A percentile compares a stretch with the other conserved stretches of the same genome.
phyloP scores from a whole-genome alignment of 2,888 invertebrate genomes.

The Tipula vernalis region DNA sequence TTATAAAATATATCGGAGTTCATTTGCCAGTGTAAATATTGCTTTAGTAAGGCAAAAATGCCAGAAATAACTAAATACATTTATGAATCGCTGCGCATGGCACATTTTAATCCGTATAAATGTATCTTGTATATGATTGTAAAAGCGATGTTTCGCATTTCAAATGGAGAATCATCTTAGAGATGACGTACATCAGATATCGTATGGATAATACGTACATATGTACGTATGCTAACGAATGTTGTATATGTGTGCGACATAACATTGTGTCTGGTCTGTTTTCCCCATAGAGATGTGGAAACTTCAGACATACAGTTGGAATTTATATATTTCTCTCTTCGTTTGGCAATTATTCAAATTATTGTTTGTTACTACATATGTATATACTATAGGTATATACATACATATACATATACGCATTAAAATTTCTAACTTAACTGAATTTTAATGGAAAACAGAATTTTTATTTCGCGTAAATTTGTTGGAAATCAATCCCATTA shows the following conservation, averaged over 20 bases:
- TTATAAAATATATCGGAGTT: neutral
- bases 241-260: neutral
- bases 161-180: neutral
- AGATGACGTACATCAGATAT: neutral
- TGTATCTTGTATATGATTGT: neutral
- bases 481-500: too few relatives aligned
- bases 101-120: neutral
- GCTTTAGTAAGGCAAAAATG: neutral
- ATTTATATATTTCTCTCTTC: neutral
- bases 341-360: neutral
- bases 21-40: neutral
- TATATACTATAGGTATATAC: too few relatives aligned
- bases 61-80: too few relatives aligned
- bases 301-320: neutral
- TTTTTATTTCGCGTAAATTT: neutral
- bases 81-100: neutral
- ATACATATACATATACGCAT: neutral
- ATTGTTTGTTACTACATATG: neutral
- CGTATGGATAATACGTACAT: neutral
- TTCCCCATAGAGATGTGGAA: neutral
- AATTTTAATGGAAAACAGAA: neutral
- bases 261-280: neutral
- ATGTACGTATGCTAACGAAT: neutral
- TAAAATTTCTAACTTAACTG: neutral
- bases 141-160: neutral